Conservation (phyloP, 2,888 invertebrate genomes). For the Mythimna impura region DNA sequence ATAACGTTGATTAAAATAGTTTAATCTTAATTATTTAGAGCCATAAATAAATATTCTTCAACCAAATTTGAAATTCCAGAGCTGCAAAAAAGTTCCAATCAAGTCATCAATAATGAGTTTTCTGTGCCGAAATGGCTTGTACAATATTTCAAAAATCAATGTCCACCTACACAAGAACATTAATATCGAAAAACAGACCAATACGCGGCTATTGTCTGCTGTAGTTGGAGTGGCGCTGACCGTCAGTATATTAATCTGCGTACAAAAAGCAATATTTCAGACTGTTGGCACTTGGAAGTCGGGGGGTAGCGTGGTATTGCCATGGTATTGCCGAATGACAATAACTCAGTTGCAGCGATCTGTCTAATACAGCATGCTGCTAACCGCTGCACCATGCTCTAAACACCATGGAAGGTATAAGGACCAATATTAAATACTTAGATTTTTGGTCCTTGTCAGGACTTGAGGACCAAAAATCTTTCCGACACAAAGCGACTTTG, state of each 20-base stretch:
- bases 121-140: background rate
- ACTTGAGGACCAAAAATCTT: too few species aligned
- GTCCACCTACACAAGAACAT: conserved; percentile 13
- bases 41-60: too few species aligned
- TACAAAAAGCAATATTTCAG: conserved; percentile 59
- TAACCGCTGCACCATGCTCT: conserved; percentile 23
- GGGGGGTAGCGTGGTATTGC: conserved; percentile 36
- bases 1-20: too few species aligned
- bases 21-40: too few species aligned
- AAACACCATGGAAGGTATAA: conserved; percentile 36
- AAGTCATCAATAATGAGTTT: background rate
- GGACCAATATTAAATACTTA: background rate
- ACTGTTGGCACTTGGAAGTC: conserved; percentile 4
- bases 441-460: background rate
- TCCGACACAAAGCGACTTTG: background rate
- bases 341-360: conserved; percentile 64
- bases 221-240: background rate
- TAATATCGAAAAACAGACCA: conserved; percentile 9
- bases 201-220: conserved; percentile 13
- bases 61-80: background rate
- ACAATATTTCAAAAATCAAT: background rate
- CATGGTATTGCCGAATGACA: conserved; percentile 52
- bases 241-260: conserved; percentile 45
- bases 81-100: background rate
- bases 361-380: conserved; percentile 56